Conservation (phyloP, 2,888 invertebrate species). For the Athrips mouffetella region DNA sequence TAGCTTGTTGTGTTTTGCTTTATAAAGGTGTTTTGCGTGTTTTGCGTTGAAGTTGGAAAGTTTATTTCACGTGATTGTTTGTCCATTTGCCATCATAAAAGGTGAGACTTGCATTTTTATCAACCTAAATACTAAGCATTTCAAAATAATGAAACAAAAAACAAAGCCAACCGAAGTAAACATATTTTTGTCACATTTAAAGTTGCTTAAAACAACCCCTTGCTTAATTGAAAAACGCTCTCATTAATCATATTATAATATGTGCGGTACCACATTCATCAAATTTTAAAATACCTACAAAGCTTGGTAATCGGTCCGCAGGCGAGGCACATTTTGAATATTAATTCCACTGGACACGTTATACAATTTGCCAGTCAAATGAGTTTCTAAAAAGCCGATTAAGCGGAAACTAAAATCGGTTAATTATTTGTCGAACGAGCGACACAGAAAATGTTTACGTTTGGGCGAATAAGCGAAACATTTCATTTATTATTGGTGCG, state of each 20-base stretch:
- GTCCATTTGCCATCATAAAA: too few relatives aligned
- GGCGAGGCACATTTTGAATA: slow-evolving; percentile 43
- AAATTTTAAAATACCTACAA: slow-evolving; percentile 23
- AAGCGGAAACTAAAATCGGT: slow-evolving; percentile 73
- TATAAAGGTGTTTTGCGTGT: not conserved
- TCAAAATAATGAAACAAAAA: too few relatives aligned
- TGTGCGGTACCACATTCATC: slow-evolving; percentile 20
- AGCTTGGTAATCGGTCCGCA: slow-evolving; percentile 24
- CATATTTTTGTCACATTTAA: too few relatives aligned
- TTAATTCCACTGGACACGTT: slow-evolving; percentile 50
- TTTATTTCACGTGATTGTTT: too few relatives aligned
- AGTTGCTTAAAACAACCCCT: too few relatives aligned
- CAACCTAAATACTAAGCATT: too few relatives aligned
- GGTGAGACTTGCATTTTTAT: too few relatives aligned
- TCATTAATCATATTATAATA: slow-evolving; percentile 3
- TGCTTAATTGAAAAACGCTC: not conserved
- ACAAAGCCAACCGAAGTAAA: too few relatives aligned
- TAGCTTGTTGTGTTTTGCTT: not conserved
- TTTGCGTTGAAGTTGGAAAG: not conserved
- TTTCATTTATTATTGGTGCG: too few relatives aligned
- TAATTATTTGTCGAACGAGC: slow-evolving; percentile 66
- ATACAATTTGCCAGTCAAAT: slow-evolving; percentile 73
- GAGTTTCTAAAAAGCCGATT: slow-evolving; percentile 76
- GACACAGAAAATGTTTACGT: slow-evolving; percentile 33
- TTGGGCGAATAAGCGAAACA: slow-evolving; percentile 4